These are phyloP conservation scores for Drosophila demipolita DNA, from an alignment of 2,888 invertebrate genomes.

Conservation along the genomic window DNA sequence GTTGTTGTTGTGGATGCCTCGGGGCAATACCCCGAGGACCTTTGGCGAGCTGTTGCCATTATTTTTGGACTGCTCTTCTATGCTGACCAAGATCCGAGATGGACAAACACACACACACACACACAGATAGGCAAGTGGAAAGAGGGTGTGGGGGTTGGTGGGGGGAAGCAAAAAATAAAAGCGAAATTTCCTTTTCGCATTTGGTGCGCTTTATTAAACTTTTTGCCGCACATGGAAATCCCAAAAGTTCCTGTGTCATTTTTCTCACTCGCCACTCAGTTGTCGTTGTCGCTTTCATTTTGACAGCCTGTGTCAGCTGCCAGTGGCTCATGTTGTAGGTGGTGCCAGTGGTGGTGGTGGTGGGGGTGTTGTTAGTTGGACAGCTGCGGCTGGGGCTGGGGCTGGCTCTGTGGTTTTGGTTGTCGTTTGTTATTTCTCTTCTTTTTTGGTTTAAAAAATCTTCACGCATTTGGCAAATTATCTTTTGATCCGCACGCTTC, in stretches of 20 bases:
- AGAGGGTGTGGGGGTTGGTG: not conserved
- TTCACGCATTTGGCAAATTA: constrained; percentile 83
- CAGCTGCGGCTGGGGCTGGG: constrained; percentile 7
- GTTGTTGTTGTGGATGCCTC: constrained; percentile 40
- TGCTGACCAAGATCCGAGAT: constrained; percentile 46
- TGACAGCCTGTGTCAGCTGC: constrained; percentile 72
- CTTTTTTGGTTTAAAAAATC: constrained; percentile 64
- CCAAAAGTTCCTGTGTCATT: constrained; percentile 82
- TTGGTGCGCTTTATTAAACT: constrained; percentile 81
- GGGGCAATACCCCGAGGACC: constrained; percentile 76
- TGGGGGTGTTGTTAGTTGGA: not conserved
- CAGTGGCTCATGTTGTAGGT: constrained; percentile 36
- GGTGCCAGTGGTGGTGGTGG: constrained; percentile 5
- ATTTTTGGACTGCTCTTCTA: constrained; percentile 64
- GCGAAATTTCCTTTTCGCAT: constrained; percentile 80
- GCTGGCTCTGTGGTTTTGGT: constrained; percentile 19
- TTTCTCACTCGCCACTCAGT: constrained; percentile 60
- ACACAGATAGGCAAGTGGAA: too few relatives aligned
- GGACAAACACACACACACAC: too few relatives aligned
- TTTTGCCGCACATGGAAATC: constrained; percentile 71
- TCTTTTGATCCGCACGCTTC: constrained; percentile 83
- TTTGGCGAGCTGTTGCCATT: constrained; percentile 81
- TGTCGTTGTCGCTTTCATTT: constrained; percentile 72
- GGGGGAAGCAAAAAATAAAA: constrained; percentile 62
- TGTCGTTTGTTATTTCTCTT: constrained; percentile 42